Evolutionary conservation across 1,140 invertebrate genomes (phyloP).

Genomic region (Meteorus sp.): DNA sequence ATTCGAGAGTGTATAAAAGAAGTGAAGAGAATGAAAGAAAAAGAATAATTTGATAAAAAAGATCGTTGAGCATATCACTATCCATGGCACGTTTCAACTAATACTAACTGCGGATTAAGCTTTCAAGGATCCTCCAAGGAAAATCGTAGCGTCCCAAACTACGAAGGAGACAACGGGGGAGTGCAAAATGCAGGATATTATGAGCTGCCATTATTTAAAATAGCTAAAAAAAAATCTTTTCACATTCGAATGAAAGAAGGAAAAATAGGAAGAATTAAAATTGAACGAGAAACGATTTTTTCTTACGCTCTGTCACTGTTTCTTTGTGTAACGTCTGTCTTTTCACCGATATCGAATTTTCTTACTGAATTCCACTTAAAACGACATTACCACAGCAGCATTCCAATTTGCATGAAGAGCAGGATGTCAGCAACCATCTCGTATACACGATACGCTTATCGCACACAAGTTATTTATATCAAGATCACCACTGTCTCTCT

Average conservation of each 20-base stretch:
- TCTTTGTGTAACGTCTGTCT: no score
- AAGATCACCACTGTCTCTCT: neutral
- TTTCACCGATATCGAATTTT: slow-evolving; percentile 28
- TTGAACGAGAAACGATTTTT: no score
- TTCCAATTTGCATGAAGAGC: slow-evolving; percentile 49
- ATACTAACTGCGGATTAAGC: slow-evolving; percentile 23
- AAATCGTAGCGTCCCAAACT: no score
- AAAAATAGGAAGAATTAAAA: neutral
- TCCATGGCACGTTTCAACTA: slow-evolving; percentile 13
- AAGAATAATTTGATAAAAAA: no score
- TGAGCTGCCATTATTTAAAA: slow-evolving; percentile 13
- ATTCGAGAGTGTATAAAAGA: neutral
- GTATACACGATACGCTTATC: slow-evolving; percentile 17
- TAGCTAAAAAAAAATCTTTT: slow-evolving; percentile 10
- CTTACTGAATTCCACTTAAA: slow-evolving; percentile 39
- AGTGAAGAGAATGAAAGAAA: neutral
- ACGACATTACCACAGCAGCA: slow-evolving; percentile 21
- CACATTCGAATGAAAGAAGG: neutral
- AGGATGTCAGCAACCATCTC: slow-evolving; percentile 21
- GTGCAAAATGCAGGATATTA: slow-evolving; percentile 7
- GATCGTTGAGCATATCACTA: no score
- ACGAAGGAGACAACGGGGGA: neutral
- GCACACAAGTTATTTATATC: slow-evolving; percentile 22
- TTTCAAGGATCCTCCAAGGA: slow-evolving; percentile 8
- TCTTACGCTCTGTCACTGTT: no score